Evolutionary conservation across 2,113 vertebrate species (phyloP).

Genomic region (Stercorarius parasiticus): DNA sequence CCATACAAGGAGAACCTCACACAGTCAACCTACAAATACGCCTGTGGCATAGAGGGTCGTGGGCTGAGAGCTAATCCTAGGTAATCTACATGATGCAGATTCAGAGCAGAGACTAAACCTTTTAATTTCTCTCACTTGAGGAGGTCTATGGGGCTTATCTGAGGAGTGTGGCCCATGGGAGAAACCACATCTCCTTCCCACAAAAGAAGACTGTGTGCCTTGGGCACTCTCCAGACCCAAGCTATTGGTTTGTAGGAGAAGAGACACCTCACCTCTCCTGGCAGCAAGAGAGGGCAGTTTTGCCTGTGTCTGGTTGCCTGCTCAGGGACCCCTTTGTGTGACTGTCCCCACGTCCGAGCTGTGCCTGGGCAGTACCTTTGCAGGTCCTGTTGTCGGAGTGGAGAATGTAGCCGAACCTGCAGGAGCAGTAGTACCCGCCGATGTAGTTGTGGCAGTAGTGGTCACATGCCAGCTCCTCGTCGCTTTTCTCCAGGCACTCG

Average conservation of each 20-base stretch:
- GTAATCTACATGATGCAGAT: background rate
- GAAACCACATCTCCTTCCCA: background rate
- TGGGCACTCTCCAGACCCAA: background rate
- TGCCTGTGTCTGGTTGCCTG: background rate
- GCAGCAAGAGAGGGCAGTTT: background rate
- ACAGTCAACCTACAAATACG: background rate
- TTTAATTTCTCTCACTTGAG: background rate
- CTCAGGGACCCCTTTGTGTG: background rate
- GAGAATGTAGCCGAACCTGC: slow-evolving; percentile 92
- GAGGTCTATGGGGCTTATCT: background rate
- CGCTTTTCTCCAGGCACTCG: slow-evolving; percentile 84
- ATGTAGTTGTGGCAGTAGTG: slow-evolving; percentile 97
- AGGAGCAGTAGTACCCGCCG: slow-evolving; percentile 95
- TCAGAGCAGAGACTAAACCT: background rate
- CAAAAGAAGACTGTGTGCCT: background rate
- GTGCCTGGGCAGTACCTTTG: slow-evolving; percentile 76
- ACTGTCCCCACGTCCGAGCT: accelerated
- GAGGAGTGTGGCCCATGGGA: background rate
- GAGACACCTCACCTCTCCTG: background rate
- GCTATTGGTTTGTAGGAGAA: background rate
- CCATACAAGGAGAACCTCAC: background rate
- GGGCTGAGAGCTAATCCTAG: background rate
- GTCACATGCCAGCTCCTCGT: slow-evolving; percentile 86
- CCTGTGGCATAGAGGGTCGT: background rate
- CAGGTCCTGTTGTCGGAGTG: slow-evolving; percentile 95